Conservation (phyloP, 1,140 invertebrate species). For the Leguminivora glycinivorella region DNA sequence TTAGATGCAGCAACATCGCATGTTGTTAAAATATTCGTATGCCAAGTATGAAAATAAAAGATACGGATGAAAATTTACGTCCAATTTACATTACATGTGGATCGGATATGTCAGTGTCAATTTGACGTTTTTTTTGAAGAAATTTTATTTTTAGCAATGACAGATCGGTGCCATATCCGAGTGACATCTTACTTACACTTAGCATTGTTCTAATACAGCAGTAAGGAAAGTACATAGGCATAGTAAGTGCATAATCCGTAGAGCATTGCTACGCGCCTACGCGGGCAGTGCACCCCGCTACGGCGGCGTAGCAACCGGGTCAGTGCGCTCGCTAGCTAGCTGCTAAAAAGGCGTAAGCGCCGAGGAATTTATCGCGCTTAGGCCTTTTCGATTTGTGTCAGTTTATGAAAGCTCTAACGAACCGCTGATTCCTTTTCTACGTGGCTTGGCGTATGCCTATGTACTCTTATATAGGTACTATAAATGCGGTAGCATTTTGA, state of each 20-base stretch:
- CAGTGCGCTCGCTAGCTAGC: slow-evolving; percentile 41
- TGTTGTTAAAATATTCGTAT: background rate
- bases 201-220: too few relatives aligned
- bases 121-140: too few relatives aligned
- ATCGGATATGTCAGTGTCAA: too few relatives aligned
- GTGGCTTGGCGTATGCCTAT: background rate
- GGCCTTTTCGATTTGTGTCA: background rate
- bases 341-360: background rate
- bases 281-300: slow-evolving; percentile 64
- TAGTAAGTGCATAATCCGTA: slow-evolving; percentile 14
- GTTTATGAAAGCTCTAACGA: background rate
- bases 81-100: too few relatives aligned
- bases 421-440: background rate
- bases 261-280: slow-evolving; percentile 46
- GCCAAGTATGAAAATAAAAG: slow-evolving; percentile 1
- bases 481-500: background rate
- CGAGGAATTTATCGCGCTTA: background rate
- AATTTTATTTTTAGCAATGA: too few relatives aligned
- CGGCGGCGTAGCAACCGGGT: slow-evolving; percentile 69
- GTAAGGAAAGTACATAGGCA: background rate
- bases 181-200: too few relatives aligned
- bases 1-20: background rate
- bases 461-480: background rate
- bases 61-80: too few relatives aligned
- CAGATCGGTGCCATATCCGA: too few relatives aligned